Conservation (phyloP, 2,888 invertebrate genomes). For the Malthinus flaveolus region DNA sequence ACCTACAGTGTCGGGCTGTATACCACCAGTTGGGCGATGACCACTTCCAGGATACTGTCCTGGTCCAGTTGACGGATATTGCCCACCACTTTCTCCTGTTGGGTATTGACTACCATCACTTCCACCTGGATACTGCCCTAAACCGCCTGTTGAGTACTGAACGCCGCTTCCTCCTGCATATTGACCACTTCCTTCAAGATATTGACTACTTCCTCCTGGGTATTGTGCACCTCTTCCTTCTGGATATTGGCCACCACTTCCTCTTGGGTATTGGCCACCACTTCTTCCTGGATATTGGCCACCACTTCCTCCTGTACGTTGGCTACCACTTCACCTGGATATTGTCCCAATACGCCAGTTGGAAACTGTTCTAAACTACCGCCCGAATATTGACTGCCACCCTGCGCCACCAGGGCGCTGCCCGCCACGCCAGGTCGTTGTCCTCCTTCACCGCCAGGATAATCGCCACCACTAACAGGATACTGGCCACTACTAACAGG, state of each 20-base stretch:
- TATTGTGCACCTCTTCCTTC: not conserved
- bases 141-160: conserved; percentile 25
- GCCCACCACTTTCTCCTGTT: not conserved
- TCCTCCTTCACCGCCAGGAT: not conserved
- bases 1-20: conserved; percentile 24
- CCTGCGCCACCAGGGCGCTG: not conserved
- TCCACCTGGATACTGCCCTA: conserved; percentile 5
- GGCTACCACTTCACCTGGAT: no score
- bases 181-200: conserved; percentile 5
- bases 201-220: conserved; percentile 2
- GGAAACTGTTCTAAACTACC: not conserved
- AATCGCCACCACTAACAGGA: not conserved
- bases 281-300: not conserved
- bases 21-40: conserved; percentile 14
- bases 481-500: not conserved
- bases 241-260: conserved; percentile 6
- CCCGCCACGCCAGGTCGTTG: not conserved
- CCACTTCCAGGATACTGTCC: conserved; percentile 26
- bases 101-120: not conserved
- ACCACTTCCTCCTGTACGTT: not conserved
- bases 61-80: conserved; percentile 23
- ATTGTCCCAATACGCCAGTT: not conserved
- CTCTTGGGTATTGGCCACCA: not conserved
- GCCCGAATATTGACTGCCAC: not conserved
- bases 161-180: conserved; percentile 8